Evolutionary conservation across 2,888 invertebrate species (phyloP).

Genomic region (Agrilus biguttatus): DNA sequence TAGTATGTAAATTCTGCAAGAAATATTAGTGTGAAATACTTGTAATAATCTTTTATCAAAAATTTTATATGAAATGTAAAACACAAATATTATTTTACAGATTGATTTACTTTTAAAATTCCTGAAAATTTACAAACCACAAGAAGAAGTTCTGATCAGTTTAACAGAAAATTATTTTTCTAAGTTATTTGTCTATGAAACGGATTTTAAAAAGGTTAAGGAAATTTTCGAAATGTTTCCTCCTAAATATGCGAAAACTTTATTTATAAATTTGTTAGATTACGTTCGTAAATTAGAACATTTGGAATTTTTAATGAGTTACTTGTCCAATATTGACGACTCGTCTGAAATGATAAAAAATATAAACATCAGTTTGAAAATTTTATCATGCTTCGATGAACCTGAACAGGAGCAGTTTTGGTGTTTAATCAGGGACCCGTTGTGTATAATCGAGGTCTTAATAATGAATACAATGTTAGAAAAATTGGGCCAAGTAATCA

Average conservation of each 20-base stretch:
- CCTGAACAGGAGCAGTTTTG: conserved; percentile 45
- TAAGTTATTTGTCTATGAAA: conserved; percentile 40
- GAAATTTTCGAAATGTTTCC: conserved; percentile 47
- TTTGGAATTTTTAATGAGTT: conserved; percentile 49
- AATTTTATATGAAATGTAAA: conserved; percentile 2
- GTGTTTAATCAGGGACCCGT: conserved; percentile 51
- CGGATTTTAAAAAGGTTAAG: conserved; percentile 31
- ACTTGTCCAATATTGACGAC: conserved; percentile 38
- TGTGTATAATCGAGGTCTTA: conserved; percentile 69
- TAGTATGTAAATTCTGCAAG: too few species aligned
- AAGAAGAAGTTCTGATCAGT: conserved; percentile 35
- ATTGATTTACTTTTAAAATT: conserved; percentile 54
- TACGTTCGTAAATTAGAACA: conserved; percentile 46
- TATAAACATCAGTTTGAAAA: conserved; percentile 51
- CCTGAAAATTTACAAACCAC: conserved; percentile 48
- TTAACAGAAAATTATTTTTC: conserved; percentile 40
- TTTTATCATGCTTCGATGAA: conserved; percentile 44
- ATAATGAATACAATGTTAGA: conserved; percentile 76
- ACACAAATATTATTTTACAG: conserved; percentile 25
- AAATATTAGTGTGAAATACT: too few species aligned
- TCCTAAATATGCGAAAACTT: conserved; percentile 38
- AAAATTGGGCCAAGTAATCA: conserved; percentile 44
- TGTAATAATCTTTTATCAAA: too few species aligned
- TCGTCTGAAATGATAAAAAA: conserved; percentile 39
- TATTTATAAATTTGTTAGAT: conserved; percentile 49